Evolutionary conservation across 2,888 invertebrate species (phyloP).

Genomic region (Carterocephalus palaemon): DNA sequence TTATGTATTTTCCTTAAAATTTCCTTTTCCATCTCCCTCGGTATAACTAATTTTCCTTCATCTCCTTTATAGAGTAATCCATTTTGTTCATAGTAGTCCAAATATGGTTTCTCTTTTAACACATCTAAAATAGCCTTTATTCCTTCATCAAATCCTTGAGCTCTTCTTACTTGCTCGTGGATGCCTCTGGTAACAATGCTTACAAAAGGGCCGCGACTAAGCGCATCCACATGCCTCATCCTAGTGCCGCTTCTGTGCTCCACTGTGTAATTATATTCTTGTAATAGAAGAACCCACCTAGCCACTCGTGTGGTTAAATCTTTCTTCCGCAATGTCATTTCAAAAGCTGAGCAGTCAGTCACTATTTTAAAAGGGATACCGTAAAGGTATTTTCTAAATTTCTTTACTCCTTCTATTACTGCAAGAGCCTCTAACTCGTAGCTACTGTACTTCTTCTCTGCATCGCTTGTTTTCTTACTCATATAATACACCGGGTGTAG

Average conservation of each 20-base stretch:
- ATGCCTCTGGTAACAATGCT: too few relatives aligned
- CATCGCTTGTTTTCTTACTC: conserved; percentile 29
- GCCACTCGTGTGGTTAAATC: conserved; percentile 36
- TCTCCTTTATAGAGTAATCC: too few relatives aligned
- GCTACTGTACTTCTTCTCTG: conserved; percentile 29
- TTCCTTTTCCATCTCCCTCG: too few relatives aligned
- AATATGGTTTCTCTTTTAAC: too few relatives aligned
- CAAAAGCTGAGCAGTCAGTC: conserved; percentile 34
- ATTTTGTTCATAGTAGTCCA: too few relatives aligned
- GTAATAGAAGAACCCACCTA: conserved; percentile 33
- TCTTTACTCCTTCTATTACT: conserved; percentile 30
- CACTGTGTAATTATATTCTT: conserved; percentile 33
- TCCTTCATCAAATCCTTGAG: too few relatives aligned
- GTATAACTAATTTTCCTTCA: too few relatives aligned
- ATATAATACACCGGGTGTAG: conserved; percentile 31
- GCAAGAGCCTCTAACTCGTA: conserved; percentile 34
- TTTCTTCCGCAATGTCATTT: conserved; percentile 34
- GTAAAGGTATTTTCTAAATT: conserved; percentile 31
- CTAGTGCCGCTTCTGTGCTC: conserved; percentile 33
- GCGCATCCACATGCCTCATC: too few relatives aligned
- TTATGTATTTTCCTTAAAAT: too few relatives aligned
- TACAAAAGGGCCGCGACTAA: too few relatives aligned
- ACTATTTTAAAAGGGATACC: conserved; percentile 34
- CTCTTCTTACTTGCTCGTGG: too few relatives aligned
- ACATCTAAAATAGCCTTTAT: too few relatives aligned